A percentile compares a stretch with the other conserved stretches of the same genome.
Conservation (phyloP, 2,797 vertebrate species). For the Danionella dracula region DNA sequence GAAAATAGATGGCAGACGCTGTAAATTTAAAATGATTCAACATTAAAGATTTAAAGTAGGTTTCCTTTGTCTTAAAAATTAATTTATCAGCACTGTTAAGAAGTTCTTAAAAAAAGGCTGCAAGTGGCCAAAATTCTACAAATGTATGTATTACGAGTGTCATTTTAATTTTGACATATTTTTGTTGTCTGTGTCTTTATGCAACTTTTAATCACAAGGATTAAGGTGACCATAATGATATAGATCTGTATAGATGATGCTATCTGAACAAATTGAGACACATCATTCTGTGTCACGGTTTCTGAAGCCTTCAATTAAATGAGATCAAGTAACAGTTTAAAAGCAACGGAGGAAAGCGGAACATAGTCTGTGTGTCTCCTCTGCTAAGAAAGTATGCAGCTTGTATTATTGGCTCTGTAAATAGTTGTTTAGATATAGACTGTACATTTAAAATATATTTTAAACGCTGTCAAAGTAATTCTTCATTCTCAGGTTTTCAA, state of each 20-base stretch:
- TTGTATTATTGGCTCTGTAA: neutral
- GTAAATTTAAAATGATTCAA: too few species aligned
- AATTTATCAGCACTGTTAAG: too few species aligned
- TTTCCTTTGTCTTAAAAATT: too few species aligned
- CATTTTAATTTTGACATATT: too few species aligned
- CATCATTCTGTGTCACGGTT: conserved; percentile 3
- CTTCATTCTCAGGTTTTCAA: conserved; percentile 5
- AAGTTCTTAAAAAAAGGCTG: too few species aligned
- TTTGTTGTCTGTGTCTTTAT: too few species aligned
- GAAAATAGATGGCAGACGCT: too few species aligned
- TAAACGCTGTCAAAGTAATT: neutral
- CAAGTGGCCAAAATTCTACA: too few species aligned
- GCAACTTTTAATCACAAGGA: too few species aligned
- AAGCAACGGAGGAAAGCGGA: neutral
- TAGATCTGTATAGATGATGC: neutral
- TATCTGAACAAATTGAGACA: conserved; percentile 26
- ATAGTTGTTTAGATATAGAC: neutral
- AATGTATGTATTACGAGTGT: too few species aligned
- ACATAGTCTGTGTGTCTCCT: neutral
- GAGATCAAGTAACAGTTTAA: conserved; percentile 25
- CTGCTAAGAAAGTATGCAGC: neutral
- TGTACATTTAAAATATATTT: neutral
- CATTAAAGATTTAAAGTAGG: too few species aligned
- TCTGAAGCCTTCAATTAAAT: conserved; percentile 6
- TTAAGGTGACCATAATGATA: conserved; percentile 17